Conservation (phyloP, 2,888 invertebrate genomes). For the Trichopoda pennipes region DNA sequence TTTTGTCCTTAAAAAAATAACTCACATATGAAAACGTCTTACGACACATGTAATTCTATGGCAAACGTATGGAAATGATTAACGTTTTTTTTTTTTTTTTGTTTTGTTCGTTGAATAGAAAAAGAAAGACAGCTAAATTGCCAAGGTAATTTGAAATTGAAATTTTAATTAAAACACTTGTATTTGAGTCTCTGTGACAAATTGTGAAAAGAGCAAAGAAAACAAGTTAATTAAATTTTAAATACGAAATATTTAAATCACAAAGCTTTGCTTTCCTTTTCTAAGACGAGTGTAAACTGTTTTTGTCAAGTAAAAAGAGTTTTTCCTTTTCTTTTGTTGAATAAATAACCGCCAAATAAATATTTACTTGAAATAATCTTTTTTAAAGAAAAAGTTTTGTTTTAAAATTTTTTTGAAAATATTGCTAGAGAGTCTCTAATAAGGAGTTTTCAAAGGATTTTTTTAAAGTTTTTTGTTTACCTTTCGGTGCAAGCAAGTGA, state of each 20-base stretch:
- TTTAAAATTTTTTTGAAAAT: background rate
- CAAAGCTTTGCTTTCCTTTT: background rate
- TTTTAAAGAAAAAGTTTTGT: background rate
- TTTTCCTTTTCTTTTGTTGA: background rate
- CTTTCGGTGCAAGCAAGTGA: background rate
- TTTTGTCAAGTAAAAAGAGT: conserved; percentile 13
- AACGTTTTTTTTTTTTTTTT: conserved; percentile 47
- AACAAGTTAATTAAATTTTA: conserved; percentile 61
- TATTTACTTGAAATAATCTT: conserved; percentile 17
- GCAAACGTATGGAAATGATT: conserved; percentile 56
- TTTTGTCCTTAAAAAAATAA: conserved; percentile 35
- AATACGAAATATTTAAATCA: conserved; percentile 11
- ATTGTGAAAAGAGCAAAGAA: conserved; percentile 8
- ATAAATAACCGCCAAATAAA: conserved; percentile 46
- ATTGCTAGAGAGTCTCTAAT: conserved; percentile 5
- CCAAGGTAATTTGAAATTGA: conserved; percentile 62
- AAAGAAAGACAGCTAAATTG: conserved; percentile 60
- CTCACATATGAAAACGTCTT: conserved; percentile 30
- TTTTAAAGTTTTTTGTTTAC: background rate
- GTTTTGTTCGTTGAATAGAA: conserved; percentile 45
- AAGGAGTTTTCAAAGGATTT: conserved; percentile 8
- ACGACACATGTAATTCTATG: conserved; percentile 50
- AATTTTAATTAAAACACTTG: conserved; percentile 67
- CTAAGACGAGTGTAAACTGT: background rate
- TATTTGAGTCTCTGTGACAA: conserved; percentile 47